A percentile compares a stretch with the other conserved stretches of the same genome.
phyloP scores from a whole-genome alignment of 2,797 vertebrate species.

The Molothrus aeneus region DNA sequence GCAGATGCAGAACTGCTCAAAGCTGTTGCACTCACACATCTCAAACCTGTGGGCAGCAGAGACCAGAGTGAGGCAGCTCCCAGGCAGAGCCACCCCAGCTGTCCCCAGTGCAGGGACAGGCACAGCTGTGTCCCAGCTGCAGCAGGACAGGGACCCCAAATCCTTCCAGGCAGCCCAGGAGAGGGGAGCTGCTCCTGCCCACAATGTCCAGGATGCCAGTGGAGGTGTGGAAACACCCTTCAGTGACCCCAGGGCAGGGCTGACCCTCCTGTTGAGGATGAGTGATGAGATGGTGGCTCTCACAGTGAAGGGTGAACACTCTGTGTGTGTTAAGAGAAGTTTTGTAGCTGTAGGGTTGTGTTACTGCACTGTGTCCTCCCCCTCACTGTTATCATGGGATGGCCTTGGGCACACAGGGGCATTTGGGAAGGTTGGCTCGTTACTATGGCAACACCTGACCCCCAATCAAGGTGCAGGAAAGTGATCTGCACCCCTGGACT shows the following conservation, averaged over 20 bases:
- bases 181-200: constrained; percentile 54
- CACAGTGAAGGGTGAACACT: neutral
- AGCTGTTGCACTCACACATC: constrained; percentile 83
- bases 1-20: constrained; percentile 16
- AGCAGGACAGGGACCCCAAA: neutral
- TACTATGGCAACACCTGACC: neutral
- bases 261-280: constrained; percentile 68
- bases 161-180: neutral
- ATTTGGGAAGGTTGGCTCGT: neutral
- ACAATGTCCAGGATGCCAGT: constrained; percentile 83
- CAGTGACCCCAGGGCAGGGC: constrained; percentile 72
- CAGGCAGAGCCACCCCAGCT: neutral
- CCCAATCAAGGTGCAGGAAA: neutral
- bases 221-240: constrained; percentile 63
- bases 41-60: constrained; percentile 77
- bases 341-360: neutral
- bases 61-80: neutral
- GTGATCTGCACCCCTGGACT: neutral
- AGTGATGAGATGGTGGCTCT: no score
- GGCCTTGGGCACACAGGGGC: neutral
- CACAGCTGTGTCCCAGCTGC: neutral
- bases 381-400: neutral
- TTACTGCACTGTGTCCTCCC: neutral
- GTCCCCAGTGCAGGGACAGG: neutral
- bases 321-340: neutral